Percentiles rank a stretch among this genome's conserved stretches.
Conservation (phyloP, 2,888 invertebrate species). For the Arenicola marina region DNA sequence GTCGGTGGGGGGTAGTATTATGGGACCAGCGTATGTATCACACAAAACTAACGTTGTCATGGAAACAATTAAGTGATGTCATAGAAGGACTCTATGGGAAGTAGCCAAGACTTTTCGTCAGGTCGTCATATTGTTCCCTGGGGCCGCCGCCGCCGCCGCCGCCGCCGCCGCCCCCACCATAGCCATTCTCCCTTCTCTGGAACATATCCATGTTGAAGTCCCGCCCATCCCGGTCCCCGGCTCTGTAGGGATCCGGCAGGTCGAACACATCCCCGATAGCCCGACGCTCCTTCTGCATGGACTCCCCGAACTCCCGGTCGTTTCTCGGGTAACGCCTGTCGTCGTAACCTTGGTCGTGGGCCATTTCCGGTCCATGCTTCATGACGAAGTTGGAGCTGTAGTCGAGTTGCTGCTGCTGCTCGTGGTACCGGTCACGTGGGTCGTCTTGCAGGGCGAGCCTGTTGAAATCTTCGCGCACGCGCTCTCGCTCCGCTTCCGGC, state of each 20-base stretch:
- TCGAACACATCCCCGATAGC: slow-evolving; percentile 2
- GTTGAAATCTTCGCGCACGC: background rate
- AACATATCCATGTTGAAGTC: background rate
- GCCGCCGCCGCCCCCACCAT: background rate
- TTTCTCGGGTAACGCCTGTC: slow-evolving; percentile 1
- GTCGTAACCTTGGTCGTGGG: background rate
- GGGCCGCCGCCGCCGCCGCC: background rate
- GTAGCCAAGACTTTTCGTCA: background rate
- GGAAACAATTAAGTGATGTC: no score
- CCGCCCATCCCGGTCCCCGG: background rate
- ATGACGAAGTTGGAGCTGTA: no score
- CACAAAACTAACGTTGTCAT: no score
- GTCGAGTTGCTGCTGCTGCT: background rate
- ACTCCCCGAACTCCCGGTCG: slow-evolving; percentile 10
- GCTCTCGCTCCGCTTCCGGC: background rate
- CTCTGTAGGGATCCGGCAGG: background rate
- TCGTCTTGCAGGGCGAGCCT: no score
- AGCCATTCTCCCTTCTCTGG: no score
- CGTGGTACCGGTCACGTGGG: background rate
- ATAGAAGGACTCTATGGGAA: no score
- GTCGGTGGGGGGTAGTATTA: no score
- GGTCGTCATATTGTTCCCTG: background rate
- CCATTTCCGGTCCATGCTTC: no score
- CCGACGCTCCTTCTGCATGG: slow-evolving; percentile 11
- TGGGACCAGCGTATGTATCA: no score